Evolutionary conservation across 1,140 invertebrate species (phyloP), one percentile per base, ranked within the genome.

Genomic region (Drosophila mauritiana): DNA sequence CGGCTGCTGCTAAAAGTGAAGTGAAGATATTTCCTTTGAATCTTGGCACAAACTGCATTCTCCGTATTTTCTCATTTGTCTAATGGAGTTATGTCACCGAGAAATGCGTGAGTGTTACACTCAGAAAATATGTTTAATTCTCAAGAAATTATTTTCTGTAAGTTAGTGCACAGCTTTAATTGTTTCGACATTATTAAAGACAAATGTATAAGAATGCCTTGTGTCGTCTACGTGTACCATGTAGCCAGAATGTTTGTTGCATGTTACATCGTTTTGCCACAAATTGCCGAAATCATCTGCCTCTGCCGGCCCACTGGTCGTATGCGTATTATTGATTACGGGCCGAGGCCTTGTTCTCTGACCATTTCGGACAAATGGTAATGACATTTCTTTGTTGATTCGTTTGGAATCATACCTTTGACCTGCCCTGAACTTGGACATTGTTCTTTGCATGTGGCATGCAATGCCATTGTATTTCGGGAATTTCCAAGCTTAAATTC

Each of bases 241-340:
- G 31, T 6, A 13, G 42, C 15, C 10, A 36, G 3, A n/a, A 22
- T 22, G 3, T 42, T 39, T 22, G 10, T 42, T 39, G 51, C 36
- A 15, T 53, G 48, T 25, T 54, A 51, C 31, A 17, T 39, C 11
- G 31, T 22, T 67, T 52, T 61, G 31, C 40, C 25, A 51, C 34
- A 42, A 70, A 34, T 10, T 52, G 52, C 51, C 5, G 7, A 49
- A 15, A 37, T 34, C 39, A 40, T 10, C 7, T 70, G 45, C 17
- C 68, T 56, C 27, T 40, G 43, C 39, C 42, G 31, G 27, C 12
- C 43, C 17, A 25, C 39, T 46, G 49, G 57, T 69, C 77, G 65
- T 80, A 73, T 80, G 54, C 51, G 43, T 65, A 61, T 76, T 78
- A 80, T 85, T 70, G 78, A 85, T 73, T 64, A 63, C 61, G 43